phyloP scores from a whole-genome alignment of 2,888 invertebrate species.

The Chrysolina haemoptera region DNA sequence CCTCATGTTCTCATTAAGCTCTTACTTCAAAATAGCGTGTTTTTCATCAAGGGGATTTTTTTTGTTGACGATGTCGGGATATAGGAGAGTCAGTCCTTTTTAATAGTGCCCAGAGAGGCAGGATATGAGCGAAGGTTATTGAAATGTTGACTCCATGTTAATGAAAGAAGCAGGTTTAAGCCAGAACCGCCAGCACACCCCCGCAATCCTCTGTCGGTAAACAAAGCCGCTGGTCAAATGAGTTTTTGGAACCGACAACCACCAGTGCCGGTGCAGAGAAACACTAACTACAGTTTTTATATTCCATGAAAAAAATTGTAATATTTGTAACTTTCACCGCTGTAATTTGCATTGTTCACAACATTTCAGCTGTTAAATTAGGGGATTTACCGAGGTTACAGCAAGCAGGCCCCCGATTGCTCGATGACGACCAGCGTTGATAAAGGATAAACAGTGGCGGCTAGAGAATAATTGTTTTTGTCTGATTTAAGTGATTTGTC shows the following conservation, averaged over 20 bases:
- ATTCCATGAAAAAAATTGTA: no score
- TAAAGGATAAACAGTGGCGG: no score
- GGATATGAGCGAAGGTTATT: slow-evolving; percentile 68
- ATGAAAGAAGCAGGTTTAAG: slow-evolving; percentile 69
- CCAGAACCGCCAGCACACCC: slow-evolving; percentile 54
- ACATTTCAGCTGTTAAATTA: no score
- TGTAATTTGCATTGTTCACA: no score
- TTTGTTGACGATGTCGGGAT: slow-evolving; percentile 45
- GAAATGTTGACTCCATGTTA: slow-evolving; percentile 68
- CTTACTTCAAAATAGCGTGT: slow-evolving; percentile 13
- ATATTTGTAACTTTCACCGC: no score
- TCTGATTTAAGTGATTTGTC: no score
- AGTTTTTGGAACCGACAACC: slow-evolving; percentile 64
- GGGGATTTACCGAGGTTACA: no score
- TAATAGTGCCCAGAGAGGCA: slow-evolving; percentile 53
- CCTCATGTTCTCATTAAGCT: slow-evolving; percentile 8
- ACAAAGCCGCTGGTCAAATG: slow-evolving; percentile 67
- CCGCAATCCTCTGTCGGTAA: slow-evolving; percentile 57
- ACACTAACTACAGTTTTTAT: no score
- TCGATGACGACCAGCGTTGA: no score
- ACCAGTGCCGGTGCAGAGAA: slow-evolving; percentile 27
- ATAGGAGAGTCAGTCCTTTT: slow-evolving; percentile 51
- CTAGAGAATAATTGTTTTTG: no score
- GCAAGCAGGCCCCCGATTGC: no score
- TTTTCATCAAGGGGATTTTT: slow-evolving; percentile 50